Conservation (phyloP, 1,140 invertebrate species). For the Calephelis nemesis region DNA sequence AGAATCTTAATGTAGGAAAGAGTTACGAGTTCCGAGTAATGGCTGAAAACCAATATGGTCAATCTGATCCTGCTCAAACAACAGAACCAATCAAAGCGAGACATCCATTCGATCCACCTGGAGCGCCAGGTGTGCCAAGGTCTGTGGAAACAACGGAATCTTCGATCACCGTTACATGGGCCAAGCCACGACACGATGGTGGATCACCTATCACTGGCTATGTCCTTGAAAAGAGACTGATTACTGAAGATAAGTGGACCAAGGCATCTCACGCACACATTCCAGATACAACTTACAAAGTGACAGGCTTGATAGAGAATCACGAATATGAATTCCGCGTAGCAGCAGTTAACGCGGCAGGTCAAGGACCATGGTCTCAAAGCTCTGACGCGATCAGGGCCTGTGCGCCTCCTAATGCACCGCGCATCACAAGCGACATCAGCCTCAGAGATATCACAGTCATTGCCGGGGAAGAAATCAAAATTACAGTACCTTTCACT, state of each 20-base stretch:
- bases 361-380: slow-evolving; percentile 94
- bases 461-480: slow-evolving; percentile 96
- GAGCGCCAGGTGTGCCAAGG: slow-evolving; percentile 91
- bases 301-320: slow-evolving; percentile 94
- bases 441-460: slow-evolving; percentile 96
- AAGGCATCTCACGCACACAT: slow-evolving; percentile 91
- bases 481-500: slow-evolving; percentile 95
- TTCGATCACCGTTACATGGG: slow-evolving; percentile 96
- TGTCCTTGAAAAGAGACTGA: slow-evolving; percentile 93
- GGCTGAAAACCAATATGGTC: slow-evolving; percentile 98
- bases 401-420: slow-evolving; percentile 90
- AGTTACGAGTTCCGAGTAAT: slow-evolving; percentile 98
- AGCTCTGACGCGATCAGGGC: slow-evolving; percentile 95
- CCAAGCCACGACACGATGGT: slow-evolving; percentile 95
- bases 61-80: slow-evolving; percentile 94
- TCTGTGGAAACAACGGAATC: slow-evolving; percentile 94
- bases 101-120: slow-evolving; percentile 97
- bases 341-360: slow-evolving; percentile 96
- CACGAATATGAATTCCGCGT: slow-evolving; percentile 99
- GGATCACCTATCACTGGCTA: slow-evolving; percentile 95
- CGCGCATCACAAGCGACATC: slow-evolving; percentile 95
- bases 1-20: slow-evolving; percentile 93
- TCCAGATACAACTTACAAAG: slow-evolving; percentile 89
- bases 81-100: slow-evolving; percentile 94
- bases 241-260: slow-evolving; percentile 94